These are phyloP conservation scores for Gallinago nigripennis DNA, from an alignment of 2,797 vertebrate genomes.

Conservation along the genomic window DNA sequence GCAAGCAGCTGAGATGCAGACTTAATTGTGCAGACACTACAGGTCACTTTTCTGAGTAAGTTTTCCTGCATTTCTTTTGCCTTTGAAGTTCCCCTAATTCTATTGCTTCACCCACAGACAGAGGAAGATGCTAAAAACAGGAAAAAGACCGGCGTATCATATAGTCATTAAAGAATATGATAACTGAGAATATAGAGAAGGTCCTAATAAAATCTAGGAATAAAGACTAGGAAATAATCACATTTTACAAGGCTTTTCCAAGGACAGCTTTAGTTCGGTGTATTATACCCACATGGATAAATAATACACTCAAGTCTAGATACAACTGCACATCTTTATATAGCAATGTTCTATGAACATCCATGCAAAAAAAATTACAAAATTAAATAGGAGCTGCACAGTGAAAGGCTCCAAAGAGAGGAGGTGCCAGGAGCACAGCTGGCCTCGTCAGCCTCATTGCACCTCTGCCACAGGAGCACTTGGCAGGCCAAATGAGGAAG, in stretches of 20 bases:
- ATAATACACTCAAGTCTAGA: background rate
- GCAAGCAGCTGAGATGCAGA: background rate
- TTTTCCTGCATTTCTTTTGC: background rate
- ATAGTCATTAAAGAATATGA: background rate
- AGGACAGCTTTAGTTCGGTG: background rate
- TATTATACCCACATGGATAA: background rate
- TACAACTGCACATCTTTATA: background rate
- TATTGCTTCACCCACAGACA: background rate
- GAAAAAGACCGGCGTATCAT: accelerated
- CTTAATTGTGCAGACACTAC: background rate
- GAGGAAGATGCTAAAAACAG: background rate
- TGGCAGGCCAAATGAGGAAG: background rate
- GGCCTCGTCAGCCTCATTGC: accelerated
- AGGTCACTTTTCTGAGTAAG: background rate
- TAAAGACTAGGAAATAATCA: background rate
- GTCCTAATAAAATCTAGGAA: background rate
- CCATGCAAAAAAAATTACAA: background rate
- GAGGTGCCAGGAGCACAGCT: background rate
- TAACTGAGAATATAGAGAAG: background rate
- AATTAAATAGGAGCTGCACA: background rate
- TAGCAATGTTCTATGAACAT: background rate
- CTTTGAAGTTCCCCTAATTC: background rate
- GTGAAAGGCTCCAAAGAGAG: background rate
- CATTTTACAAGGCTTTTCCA: background rate
- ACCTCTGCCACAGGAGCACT: background rate